Conservation (phyloP, 2,888 invertebrate species). For the Harpalus rubripes region DNA sequence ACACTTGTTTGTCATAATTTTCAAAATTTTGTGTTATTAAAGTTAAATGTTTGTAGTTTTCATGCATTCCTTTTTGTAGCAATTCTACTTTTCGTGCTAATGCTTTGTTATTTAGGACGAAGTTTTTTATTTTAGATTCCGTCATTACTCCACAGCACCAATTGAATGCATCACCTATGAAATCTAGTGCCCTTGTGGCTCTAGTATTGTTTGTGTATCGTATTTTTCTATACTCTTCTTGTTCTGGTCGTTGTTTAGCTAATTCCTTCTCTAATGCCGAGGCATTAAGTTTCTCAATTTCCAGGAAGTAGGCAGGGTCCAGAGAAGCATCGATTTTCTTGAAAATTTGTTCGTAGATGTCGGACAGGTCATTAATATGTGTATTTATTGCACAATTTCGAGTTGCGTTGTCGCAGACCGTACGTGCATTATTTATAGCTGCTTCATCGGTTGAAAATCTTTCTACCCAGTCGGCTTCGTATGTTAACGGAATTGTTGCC, state of each 20-base stretch:
- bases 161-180: conserved; percentile 42
- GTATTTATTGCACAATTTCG: neutral
- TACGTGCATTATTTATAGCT: neutral
- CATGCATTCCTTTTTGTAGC: conserved; percentile 20
- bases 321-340: too few relatives aligned
- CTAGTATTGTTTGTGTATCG: neutral
- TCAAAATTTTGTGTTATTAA: neutral
- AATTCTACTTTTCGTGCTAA: neutral
- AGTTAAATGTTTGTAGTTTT: neutral
- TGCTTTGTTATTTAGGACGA: conserved; percentile 24
- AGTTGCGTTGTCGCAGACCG: neutral
- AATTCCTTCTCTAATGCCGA: too few relatives aligned
- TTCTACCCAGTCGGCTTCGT: neutral
- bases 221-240: neutral
- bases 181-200: conserved; percentile 18
- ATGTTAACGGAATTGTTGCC: conserved; percentile 60
- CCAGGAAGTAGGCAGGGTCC: too few relatives aligned
- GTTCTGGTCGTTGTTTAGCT: neutral
- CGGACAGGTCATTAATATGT: neutral
- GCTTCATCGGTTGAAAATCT: neutral
- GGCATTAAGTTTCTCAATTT: too few relatives aligned
- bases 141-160: conserved; percentile 52
- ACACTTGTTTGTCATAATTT: neutral
- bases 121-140: conserved; percentile 24
- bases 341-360: neutral